phyloP scores from a whole-genome alignment of 1,140 invertebrate species.

The Polyergus mexicanus region DNA sequence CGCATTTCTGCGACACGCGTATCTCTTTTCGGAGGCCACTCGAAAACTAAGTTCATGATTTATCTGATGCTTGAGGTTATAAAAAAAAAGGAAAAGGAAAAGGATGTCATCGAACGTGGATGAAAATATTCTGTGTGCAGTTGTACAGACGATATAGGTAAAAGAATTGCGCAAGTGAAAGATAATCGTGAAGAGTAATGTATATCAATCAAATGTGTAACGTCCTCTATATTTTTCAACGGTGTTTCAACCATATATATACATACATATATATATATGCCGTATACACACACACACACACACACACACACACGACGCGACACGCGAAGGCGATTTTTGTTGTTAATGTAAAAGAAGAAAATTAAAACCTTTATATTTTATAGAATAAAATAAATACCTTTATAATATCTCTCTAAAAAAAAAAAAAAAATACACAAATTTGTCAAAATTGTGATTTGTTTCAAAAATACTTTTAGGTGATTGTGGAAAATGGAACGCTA shows the following conservation, averaged over 20 bases:
- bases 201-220: background rate
- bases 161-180: background rate
- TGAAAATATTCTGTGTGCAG: constrained; percentile 1
- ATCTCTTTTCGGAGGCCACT: constrained; percentile 50
- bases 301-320: too few species aligned
- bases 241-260: background rate
- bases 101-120: background rate
- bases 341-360: background rate
- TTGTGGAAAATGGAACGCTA: background rate
- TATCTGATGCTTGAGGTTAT: constrained; percentile 36
- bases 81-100: constrained; percentile 11
- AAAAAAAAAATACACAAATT: background rate
- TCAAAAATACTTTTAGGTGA: background rate
- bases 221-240: background rate
- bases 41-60: constrained; percentile 53
- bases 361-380: background rate
- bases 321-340: background rate
- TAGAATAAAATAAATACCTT: background rate
- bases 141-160: background rate
- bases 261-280: too few species aligned
- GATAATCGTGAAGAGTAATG: constrained; percentile 3
- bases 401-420: background rate
- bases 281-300: too few species aligned
- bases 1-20: constrained; percentile 24
- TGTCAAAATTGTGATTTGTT: background rate